Conservation (phyloP, 2,888 invertebrate genomes). For the Andrena praecox region DNA sequence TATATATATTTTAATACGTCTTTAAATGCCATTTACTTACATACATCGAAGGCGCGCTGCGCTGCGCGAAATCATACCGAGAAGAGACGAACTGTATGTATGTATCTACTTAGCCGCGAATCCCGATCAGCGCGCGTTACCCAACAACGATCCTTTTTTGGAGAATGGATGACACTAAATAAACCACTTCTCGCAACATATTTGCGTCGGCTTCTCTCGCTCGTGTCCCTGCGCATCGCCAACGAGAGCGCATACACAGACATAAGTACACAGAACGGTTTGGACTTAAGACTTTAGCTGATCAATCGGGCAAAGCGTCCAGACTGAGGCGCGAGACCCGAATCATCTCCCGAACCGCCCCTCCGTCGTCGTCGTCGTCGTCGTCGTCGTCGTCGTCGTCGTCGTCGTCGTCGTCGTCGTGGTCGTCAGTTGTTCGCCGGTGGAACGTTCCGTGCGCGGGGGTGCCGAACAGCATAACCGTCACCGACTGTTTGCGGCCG, state of each 20-base stretch:
- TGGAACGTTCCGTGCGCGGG: conserved; percentile 62
- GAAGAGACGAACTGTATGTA: background rate
- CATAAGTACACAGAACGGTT: too few relatives aligned
- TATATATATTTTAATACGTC: conserved; percentile 69
- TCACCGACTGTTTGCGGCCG: conserved; percentile 47
- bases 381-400: background rate
- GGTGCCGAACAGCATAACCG: conserved; percentile 73
- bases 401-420: too few relatives aligned
- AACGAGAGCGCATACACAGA: too few relatives aligned
- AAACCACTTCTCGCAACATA: conserved; percentile 33
- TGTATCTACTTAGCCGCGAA: background rate
- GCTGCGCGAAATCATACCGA: background rate
- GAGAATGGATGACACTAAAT: conserved; percentile 13
- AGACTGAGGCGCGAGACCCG: conserved; percentile 56
- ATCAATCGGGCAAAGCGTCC: conserved; percentile 54
- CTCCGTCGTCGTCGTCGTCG: background rate
- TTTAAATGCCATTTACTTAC: conserved; percentile 47
- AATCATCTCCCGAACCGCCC: background rate
- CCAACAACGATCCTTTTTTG: conserved; percentile 6
- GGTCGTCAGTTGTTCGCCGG: background rate
- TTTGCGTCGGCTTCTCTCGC: too few relatives aligned
- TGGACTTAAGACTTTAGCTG: too few relatives aligned
- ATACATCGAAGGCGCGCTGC: conserved; percentile 10
- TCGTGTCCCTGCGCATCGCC: background rate
- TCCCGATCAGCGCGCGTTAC: background rate